Evolutionary conservation across 1,140 invertebrate species (phyloP), one percentile per base, ranked within the genome.

Genomic region (Monomorium pharaonis): DNA sequence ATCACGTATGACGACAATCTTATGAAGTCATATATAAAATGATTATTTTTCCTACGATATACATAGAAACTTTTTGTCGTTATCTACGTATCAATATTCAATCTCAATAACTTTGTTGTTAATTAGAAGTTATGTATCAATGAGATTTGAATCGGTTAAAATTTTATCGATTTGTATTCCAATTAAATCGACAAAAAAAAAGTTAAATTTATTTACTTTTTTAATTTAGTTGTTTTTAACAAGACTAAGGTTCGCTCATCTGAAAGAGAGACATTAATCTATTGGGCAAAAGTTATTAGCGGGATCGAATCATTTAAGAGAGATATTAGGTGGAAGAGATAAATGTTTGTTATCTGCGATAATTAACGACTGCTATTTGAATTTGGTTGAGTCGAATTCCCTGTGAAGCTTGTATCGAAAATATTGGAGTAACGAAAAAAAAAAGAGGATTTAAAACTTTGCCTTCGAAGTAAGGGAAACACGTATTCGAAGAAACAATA

Each of bases 401-500:
- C 10, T 33, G 10, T 24, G n/a, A n/a, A 21, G 10, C 21, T n/a
- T 21, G 16, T 27, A 27, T 42, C 2, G 37, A 27, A 33, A 44
- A 60, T 24, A 24, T 18, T 27, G 9, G 5, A 54, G 12, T 14
- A 70, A 30, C 16, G 9, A 54, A 42, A 80, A 42, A 70, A n/a
- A n/a, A n/a, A n/a, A n/a, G n/a, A n/a, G n/a, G 16, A 24, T 51
- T 67, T 70, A 18, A 54, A 56, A 18, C 18, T 10, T 37, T 9
- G 37, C 16, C n/a, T 62, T n/a, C 74, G 27, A 63, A 30, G 42
- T 42, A 54, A 51, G 7, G 30, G 5, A 27, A 80, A 37, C 12
- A 54, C 63, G 77, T 54, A 70, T 54, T 81, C 37, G 30, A 27
- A 37, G 65, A 69, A 80, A 56, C 44, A 16, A 51, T 56, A 42